These are phyloP conservation scores for Botia almorhae DNA, from an alignment of 2,797 vertebrate species.

Conservation along the genomic window DNA sequence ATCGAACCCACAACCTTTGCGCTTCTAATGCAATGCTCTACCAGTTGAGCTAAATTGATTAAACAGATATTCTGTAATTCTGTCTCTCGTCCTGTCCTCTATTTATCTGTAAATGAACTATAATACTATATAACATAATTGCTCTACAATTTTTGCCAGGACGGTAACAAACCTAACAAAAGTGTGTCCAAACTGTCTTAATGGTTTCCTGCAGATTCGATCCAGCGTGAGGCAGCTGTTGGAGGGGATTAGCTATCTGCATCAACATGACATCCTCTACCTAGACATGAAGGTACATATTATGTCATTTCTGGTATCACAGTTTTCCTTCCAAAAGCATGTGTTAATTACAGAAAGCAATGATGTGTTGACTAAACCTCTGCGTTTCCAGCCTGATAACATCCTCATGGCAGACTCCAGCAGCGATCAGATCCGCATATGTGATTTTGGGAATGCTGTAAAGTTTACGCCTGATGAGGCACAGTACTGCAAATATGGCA, in stretches of 20 bases:
- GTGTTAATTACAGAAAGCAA: neutral
- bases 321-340: constrained; percentile 12
- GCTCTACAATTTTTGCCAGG: neutral
- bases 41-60: no score
- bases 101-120: neutral
- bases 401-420: constrained; percentile 88
- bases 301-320: neutral
- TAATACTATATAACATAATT: neutral
- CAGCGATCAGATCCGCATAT: constrained; percentile 91
- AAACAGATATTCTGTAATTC: no score
- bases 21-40: no score
- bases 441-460: constrained; percentile 92
- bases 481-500: constrained; percentile 95
- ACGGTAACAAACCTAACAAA: neutral
- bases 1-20: no score
- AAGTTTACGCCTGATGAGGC: constrained; percentile 83
- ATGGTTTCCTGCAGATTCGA: constrained; percentile 76
- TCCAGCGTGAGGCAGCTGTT: constrained; percentile 88
- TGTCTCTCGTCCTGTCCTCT: no score
- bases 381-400: constrained; percentile 88
- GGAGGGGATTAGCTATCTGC: constrained; percentile 87
- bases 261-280: constrained; percentile 80
- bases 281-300: constrained; percentile 81
- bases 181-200: neutral
- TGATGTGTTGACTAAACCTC: constrained; percentile 22